Evolutionary conservation across 2,113 vertebrate species (phyloP), one percentile per base, ranked within the genome.

Genomic region (Oenanthe melanoleuca): DNA sequence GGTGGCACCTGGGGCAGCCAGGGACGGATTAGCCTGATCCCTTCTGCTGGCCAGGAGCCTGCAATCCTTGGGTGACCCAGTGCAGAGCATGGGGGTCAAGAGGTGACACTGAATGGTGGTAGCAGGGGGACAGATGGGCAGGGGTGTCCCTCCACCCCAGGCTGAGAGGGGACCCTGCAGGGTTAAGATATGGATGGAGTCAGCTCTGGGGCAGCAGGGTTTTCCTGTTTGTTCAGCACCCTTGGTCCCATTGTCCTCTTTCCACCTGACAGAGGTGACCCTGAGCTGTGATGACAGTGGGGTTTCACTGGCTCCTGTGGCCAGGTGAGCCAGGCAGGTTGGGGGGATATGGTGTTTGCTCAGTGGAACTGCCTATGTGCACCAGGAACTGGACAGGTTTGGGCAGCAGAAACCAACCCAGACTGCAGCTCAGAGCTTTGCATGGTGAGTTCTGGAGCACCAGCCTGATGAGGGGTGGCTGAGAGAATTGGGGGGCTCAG

Each of bases 91-190:
- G 1, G 8, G 28, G 19, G 25, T 34, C 23, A 11, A 5, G 57
- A 34, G 28, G 11, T 55, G 80, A 61, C 56, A 5, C 0, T 59
- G 65, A 24, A 17, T 13, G 60, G n/a, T 61, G n/a, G 21, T 11
- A 38, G 47, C 0, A 0, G 19, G 24, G n/a, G 33, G 19, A 52
- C 37, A 49, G 17, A 18, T 1, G 3, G 38, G 11, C 50, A 81
- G 44, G 34, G 34, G 1, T 38, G 47, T 84, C 52, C 33, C 42
- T 74, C 20, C 2, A 2, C 12, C 40, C 40, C 15, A 23, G 77
- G 59, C 20, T 49, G 42, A 80, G 40, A 50, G 47, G 63, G 64
- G 14, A 33, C 4, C 2, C 63, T 75, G 45, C 38, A 86, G 53
- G 16, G n/a, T 28, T 33, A 34, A 9, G n/a, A 4, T 56, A 25